Evolutionary conservation across 2,888 invertebrate genomes (phyloP), one percentile per base, ranked within the genome.

Genomic region (Steinernema carpocapsae): DNA sequence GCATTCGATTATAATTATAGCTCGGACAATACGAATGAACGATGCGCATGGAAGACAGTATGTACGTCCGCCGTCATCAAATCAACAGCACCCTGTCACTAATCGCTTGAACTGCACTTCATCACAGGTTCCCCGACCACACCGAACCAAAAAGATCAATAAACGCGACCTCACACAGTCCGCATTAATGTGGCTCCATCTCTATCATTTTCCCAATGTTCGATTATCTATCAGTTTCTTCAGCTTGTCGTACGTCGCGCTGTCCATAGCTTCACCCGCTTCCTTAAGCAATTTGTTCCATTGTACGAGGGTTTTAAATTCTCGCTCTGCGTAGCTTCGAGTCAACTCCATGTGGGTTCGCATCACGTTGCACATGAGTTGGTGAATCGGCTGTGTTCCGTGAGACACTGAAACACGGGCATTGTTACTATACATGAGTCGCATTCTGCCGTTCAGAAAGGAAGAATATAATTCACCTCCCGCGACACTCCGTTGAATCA

Each of bases 271-370:
- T 19, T 56, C 24, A 12, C 24, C 26, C 14, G 56, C 56, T 56
- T 56, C 24, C 3, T 26, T 24, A 12, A 56, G 56, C 2, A 56
- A 4, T 19, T 56, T 56, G 26, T 56, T 56, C 56, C 22, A 24
- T 24, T 56, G 24, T 4, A 12, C 12, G 14, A 56, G 24, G 3
- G 56, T 56, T 12, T 56, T 17, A 6, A 6, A 56, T 26, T 56
- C 56, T 26, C 56, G 56, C 26, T 56, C 56, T 6, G 56, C 56
- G 24, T 56, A 56, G 24, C 24, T 56, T 12, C 56, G 56, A 19
- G 26, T 19, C 12, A 56, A 26, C 14, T 56, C 56, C 14, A 56
- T 22, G 56, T 56, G 56, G 3, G 26, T 56, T 24, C 24, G 22
- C 24, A 56, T 26, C 24, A 56, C 26, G 26, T 24, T 56, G 56